Conservation (phyloP, 2,888 invertebrate genomes). For the Germaria angustata region DNA sequence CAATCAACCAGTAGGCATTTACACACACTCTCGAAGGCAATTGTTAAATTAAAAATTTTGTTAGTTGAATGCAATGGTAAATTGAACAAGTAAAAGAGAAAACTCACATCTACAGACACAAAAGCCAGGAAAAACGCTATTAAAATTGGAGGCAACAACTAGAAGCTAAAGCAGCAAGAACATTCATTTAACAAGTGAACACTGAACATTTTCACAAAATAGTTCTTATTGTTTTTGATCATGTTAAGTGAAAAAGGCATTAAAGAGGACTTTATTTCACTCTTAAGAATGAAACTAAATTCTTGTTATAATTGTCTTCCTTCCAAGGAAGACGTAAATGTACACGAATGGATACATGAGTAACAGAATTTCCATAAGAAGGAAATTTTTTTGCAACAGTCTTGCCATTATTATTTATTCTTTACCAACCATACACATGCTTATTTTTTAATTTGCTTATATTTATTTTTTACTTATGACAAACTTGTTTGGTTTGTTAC, state of each 20-base stretch:
- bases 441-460: too few species aligned
- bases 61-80: background rate
- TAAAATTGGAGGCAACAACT: conserved; percentile 5
- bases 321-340: too few species aligned
- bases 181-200: conserved; percentile 47
- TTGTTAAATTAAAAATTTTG: background rate
- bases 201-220: conserved; percentile 55
- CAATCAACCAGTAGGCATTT: conserved; percentile 1
- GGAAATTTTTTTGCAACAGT: too few species aligned
- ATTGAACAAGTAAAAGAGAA: background rate
- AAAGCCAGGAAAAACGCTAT: background rate
- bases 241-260: conserved; percentile 38
- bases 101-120: background rate
- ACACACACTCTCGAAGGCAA: background rate
- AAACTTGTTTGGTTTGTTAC: too few species aligned
- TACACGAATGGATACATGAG: too few species aligned
- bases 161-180: conserved; percentile 3
- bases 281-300: too few species aligned
- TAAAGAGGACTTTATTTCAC: conserved; percentile 25
- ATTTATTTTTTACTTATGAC: too few species aligned
- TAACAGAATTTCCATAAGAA: too few species aligned
- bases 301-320: too few species aligned
- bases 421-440: too few species aligned
- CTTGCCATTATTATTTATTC: too few species aligned
- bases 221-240: conserved; percentile 44